Base-by-base conservation (phyloP, 2,113 vertebrate genomes). In the Otolemur garnettii region DNA sequence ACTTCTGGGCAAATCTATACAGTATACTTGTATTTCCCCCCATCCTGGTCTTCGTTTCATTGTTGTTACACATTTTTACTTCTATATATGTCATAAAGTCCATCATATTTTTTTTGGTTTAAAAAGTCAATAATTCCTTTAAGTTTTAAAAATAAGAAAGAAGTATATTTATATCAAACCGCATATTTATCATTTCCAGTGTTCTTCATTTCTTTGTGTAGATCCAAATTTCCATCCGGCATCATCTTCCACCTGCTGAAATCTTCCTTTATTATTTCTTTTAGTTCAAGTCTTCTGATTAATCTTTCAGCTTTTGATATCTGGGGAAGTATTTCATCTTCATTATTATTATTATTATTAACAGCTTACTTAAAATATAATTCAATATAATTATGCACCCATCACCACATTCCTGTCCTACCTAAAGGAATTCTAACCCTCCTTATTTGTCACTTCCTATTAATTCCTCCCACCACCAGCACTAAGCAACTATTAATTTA, bases 101-200 rank as follows among this genome's bases (percentile, higher is more conserved):
- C n/a, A 33, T 8, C 26, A 69, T 42, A 42, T 13, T 33, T 17
- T 18, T 66, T 77, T 62, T 66, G 6, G 12, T 79, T 45, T 59
- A 88, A 75, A 75, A 11, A 33, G 14, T 59, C 18, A 71, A 69
- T 33, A 42, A 57, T 71, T 3, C 60, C 45, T 71, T 81, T 17
- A 88, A 60, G 79, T 68, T 78, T 88, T 89, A 55, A 35, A 38
- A 13, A 55, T 64, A 68, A 90, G 79, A 66, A 79, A 88, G 45
- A 72, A 45, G 35, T 1, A 79, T 53, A 66, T 68, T 79, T 38
- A 21, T 22, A 75, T 88, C 75, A 45, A 33, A 12, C 14, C 35
- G 60, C 35, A 45, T 62, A 45, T 45, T 33, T 88, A 24, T 28
- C 28, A 75, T 60, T 87, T 74, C 26, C 15, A n/a, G 5, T 87